phyloP scores from a whole-genome alignment of 2,888 invertebrate genomes.

The Parapristionchus giblindavisi region DNA sequence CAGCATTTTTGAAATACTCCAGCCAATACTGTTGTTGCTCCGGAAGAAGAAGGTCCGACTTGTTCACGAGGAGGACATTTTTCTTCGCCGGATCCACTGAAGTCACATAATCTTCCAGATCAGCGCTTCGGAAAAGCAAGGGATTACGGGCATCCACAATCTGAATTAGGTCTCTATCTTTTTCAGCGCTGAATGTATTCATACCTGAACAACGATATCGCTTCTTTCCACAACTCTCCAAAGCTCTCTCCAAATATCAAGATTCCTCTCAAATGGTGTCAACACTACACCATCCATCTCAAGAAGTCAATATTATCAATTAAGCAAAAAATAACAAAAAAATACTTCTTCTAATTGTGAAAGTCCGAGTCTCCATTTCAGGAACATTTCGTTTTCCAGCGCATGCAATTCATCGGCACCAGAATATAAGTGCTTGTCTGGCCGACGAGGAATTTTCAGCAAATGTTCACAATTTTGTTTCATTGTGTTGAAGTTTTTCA shows the following conservation, averaged over 20 bases:
- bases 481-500: conserved; percentile 58
- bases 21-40: conserved; percentile 77
- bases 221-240: conserved; percentile 96
- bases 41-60: conserved; percentile 88
- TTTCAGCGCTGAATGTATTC: neutral
- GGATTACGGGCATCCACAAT: conserved; percentile 97
- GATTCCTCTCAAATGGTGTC: conserved; percentile 96
- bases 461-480: conserved; percentile 74
- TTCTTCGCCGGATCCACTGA: conserved; percentile 80
- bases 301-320: neutral
- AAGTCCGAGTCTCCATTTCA: conserved; percentile 88
- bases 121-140: conserved; percentile 87
- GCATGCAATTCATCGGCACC: conserved; percentile 83
- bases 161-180: conserved; percentile 73
- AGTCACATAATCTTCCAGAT: conserved; percentile 86
- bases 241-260: conserved; percentile 96
- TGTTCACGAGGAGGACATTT: conserved; percentile 89
- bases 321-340: neutral
- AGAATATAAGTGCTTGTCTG: conserved; percentile 82
- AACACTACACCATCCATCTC: conserved; percentile 80
- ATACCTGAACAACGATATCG: conserved; percentile 69
- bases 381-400: conserved; percentile 84
- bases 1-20: conserved; percentile 72
- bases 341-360: conserved; percentile 74
- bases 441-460: conserved; percentile 86